A percentile compares a stretch with the other conserved stretches of the same genome.
These are phyloP conservation scores for Pteromalus puparum DNA, from an alignment of 1,140 invertebrate genomes.

Conservation along the genomic window DNA sequence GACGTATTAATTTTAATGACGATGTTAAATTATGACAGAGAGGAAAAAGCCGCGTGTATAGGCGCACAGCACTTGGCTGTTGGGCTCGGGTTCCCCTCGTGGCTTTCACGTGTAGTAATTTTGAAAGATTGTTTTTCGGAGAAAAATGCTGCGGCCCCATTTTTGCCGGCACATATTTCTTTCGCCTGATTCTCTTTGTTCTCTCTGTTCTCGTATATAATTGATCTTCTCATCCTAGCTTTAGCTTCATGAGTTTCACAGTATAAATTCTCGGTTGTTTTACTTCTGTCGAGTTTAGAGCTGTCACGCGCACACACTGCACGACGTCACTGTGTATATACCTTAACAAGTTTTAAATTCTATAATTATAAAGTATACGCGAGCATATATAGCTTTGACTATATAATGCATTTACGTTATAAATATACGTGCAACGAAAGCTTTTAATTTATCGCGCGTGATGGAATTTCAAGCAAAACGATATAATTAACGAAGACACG, in stretches of 20 bases:
- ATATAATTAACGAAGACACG: background rate
- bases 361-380: background rate
- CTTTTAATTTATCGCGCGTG: background rate
- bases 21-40: slow-evolving; percentile 44
- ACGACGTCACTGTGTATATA: background rate
- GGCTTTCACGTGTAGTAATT: slow-evolving; percentile 40
- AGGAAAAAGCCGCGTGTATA: background rate
- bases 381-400: background rate
- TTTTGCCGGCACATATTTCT: slow-evolving; percentile 12
- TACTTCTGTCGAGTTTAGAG: background rate
- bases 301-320: background rate
- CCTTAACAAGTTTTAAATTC: background rate
- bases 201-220: background rate
- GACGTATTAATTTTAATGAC: slow-evolving; percentile 50
- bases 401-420: no score
- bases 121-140: slow-evolving; percentile 6
- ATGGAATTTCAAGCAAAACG: background rate
- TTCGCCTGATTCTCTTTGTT: background rate
- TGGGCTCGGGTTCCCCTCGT: background rate
- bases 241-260: background rate
- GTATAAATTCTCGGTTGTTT: background rate
- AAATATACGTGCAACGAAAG: background rate
- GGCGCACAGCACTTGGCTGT: no score
- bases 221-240: background rate
- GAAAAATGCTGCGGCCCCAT: slow-evolving; percentile 24